These are phyloP conservation scores for Trissonchulus sp. DNA, from an alignment of 2,888 invertebrate species.

Conservation along the genomic window DNA sequence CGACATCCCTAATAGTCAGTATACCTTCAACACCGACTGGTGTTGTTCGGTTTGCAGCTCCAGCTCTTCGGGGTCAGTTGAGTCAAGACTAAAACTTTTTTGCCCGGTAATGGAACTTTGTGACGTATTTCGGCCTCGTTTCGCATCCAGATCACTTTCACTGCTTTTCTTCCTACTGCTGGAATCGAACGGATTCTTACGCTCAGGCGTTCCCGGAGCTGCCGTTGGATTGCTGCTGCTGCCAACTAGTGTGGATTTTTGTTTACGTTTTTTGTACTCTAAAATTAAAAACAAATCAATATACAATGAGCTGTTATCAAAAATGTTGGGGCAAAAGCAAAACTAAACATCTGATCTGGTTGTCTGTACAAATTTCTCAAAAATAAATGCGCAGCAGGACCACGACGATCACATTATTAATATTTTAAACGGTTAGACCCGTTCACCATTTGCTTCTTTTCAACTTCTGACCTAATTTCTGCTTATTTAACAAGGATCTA, in stretches of 20 bases:
- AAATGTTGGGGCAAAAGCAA: too few species aligned
- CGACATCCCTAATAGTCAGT: too few species aligned
- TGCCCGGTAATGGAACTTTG: background rate
- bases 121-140: background rate
- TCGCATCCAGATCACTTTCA: background rate
- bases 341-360: too few species aligned
- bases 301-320: too few species aligned
- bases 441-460: too few species aligned
- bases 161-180: background rate
- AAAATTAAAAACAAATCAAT: background rate
- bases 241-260: slow-evolving; percentile 29
- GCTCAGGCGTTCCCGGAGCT: background rate
- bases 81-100: background rate
- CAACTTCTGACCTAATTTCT: too few species aligned
- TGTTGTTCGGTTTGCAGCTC: slow-evolving; percentile 69
- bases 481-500: too few species aligned
- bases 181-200: slow-evolving; percentile 8
- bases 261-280: slow-evolving; percentile 35
- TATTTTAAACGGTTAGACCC: too few species aligned
- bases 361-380: too few species aligned
- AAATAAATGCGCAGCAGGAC: too few species aligned
- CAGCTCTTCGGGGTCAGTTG: slow-evolving; percentile 44
- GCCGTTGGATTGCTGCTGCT: background rate
- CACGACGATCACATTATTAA: too few species aligned
- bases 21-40: slow-evolving; percentile 72